Evolutionary conservation across 2,888 invertebrate species (phyloP).

Genomic region (Leptogaster cylindrica): DNA sequence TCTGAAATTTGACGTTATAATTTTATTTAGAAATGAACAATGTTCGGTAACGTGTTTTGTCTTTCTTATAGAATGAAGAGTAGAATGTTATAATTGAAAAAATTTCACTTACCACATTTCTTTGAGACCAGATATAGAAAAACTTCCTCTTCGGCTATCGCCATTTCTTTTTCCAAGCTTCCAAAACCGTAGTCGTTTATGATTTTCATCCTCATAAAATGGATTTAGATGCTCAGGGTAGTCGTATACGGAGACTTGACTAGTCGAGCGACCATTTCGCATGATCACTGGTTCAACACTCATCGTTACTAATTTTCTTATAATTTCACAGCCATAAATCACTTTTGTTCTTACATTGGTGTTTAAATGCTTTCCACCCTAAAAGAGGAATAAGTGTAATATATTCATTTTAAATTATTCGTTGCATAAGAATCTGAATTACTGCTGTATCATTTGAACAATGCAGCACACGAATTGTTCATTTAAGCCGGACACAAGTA

Average conservation of each 20-base stretch:
- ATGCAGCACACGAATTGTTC: conserved; percentile 2
- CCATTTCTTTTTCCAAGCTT: conserved; percentile 58
- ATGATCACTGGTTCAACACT: conserved; percentile 12
- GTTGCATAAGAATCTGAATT: not conserved
- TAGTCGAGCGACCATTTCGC: conserved; percentile 55
- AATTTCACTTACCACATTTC: conserved; percentile 69
- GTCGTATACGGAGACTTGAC: conserved; percentile 68
- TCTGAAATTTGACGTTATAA: too few species aligned
- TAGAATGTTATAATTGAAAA: too few species aligned
- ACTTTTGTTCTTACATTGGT: not conserved
- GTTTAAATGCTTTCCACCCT: not conserved
- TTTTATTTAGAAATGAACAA: too few species aligned
- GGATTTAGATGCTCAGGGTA: conserved; percentile 81
- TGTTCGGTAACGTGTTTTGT: too few species aligned
- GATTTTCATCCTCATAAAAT: conserved; percentile 73
- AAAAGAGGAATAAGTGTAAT: conserved; percentile 4
- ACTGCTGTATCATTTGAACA: not conserved
- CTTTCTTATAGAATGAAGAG: too few species aligned
- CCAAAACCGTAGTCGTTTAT: conserved; percentile 70
- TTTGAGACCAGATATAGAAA: conserved; percentile 67
- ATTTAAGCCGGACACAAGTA: not conserved
- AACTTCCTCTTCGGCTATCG: conserved; percentile 64
- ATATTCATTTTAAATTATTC: not conserved
- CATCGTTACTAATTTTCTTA: conserved; percentile 14
- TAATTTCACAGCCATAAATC: conserved; percentile 28